Evolutionary conservation across 2,113 vertebrate species (phyloP), one percentile per base, ranked within the genome.

Genomic region (Ophthalmolycus amberensis): DNA sequence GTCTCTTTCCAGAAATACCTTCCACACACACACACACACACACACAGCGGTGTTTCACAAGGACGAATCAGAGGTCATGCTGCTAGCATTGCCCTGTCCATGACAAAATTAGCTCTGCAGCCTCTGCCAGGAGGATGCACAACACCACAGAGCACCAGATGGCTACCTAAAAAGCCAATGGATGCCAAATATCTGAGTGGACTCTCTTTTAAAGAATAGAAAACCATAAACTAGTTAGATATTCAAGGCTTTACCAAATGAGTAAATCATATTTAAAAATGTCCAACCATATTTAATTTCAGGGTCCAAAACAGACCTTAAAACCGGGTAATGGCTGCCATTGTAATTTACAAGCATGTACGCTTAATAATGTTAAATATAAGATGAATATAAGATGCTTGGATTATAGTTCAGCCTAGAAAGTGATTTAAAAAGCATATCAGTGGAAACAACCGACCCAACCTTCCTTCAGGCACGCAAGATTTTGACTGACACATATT

Each of bases 31-130:
- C 46, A 46, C 37, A 68, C 40, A 11, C 40, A 63, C 42, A 64
- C 66, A 59, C 56, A 75, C 84, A 75, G 74, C 2, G 22, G 59
- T 73, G 69, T 37, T 69, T 90, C 72, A 86, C 89, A 88, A 88
- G 90, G 88, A 90, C 88, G 85, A 82, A 87, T 66, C 20, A 27
- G 68, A 54, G 71, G 62, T 78, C 32, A 50, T n/a, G 79, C 76
- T 72, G 29, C 70, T 34, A 65, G 82, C 59, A 22, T n/a, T 63
- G 62, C 48, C 72, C 65, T 74, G 50, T 69, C 32, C 48, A 44
- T 79, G 83, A 86, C 79, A 82, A 63, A 87, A 86, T 29, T 40
- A 79, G 64, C 70, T 82, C 54, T 48, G 69, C 32, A 9, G 75
- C 67, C 44, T 63, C 27, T 40, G 71, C 72, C 63, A 79, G 42